Conservation (phyloP, 2,113 vertebrate genomes). For the Psettodes erumei region DNA sequence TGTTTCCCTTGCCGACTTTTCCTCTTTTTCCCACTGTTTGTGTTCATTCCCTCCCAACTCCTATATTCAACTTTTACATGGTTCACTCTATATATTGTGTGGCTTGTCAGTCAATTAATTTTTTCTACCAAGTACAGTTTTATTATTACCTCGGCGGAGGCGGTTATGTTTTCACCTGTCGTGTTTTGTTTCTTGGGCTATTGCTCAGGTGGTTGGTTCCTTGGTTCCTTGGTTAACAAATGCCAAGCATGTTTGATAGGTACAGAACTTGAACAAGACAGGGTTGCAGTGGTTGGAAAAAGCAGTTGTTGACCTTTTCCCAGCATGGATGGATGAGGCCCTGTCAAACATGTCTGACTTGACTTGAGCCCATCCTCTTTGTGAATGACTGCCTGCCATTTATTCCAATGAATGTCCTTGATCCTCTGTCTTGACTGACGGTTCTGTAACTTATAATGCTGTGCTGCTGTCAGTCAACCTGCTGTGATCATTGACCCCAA, state of each 20-base stretch:
- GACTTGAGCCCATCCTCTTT: background rate
- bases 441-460: background rate
- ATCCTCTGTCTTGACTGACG: slow-evolving; percentile 4
- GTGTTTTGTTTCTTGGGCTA: too few species aligned
- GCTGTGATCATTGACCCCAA: slow-evolving; percentile 18
- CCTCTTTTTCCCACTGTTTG: slow-evolving; percentile 35
- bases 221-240: too few species aligned
- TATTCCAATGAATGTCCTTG: slow-evolving; percentile 1
- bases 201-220: too few species aligned
- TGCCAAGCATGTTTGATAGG: background rate
- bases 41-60: slow-evolving; percentile 28
- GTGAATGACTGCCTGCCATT: background rate
- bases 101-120: slow-evolving; percentile 17
- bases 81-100: slow-evolving; percentile 4
- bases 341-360: background rate
- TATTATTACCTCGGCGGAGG: too few species aligned
- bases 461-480: background rate
- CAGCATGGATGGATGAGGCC: background rate
- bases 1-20: slow-evolving; percentile 40
- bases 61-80: slow-evolving; percentile 26
- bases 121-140: background rate
- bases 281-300: background rate
- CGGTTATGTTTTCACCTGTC: too few species aligned
- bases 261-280: slow-evolving; percentile 12
- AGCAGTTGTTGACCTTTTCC: slow-evolving; percentile 1